Evolutionary conservation across 1,140 invertebrate species (phyloP), one percentile per base, ranked within the genome.

Genomic region (Ctenoplectra terminalis): DNA sequence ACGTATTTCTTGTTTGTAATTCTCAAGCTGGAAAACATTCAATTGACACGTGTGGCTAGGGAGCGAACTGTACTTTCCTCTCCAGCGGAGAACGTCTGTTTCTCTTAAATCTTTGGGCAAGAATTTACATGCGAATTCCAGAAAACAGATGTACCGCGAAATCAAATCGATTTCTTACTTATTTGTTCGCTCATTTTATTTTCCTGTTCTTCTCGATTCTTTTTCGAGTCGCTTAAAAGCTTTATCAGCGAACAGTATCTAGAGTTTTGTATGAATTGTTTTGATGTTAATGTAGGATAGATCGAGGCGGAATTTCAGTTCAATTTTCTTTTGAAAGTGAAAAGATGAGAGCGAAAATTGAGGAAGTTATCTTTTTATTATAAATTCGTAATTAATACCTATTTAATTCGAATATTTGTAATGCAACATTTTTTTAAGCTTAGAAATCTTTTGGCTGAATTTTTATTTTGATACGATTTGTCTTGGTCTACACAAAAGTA

Each of bases 91-190:
- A 79, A 72, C 48, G 77, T 63, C 43, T 63, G 40, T 72, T 61
- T 63, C 69, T 50, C 69, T 60, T 79, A 72, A 79, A 73, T 72
- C 77, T 63, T 43, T 34, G 20, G 67, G n/a, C 17, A 63, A 63
- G 69, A 79, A 79, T 79, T 79, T 72, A 61, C 46, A 79, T 79
- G 77, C 26, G 72, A 79, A 79, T 72, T 79, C 46, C 26, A n/a
- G 67, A 72, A 29, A 72, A 46, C 77, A 79, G 66, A 78, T 78
- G 75, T 46, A 64, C 64, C 48, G 50, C 26, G 37, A 66, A 78
- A 78, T 70, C 75, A 60, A 70, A 78, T 78, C 54, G 75, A 70
- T 70, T 70, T 66, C 52, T 43, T 71, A 7, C 34, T 73, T 20
- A 29, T 56, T 26, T 50, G 20, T n/a, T 6, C 34, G 11, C 46